Evolutionary conservation across 2,797 vertebrate genomes (phyloP).

Genomic region (Pipistrellus pygmaeus): DNA sequence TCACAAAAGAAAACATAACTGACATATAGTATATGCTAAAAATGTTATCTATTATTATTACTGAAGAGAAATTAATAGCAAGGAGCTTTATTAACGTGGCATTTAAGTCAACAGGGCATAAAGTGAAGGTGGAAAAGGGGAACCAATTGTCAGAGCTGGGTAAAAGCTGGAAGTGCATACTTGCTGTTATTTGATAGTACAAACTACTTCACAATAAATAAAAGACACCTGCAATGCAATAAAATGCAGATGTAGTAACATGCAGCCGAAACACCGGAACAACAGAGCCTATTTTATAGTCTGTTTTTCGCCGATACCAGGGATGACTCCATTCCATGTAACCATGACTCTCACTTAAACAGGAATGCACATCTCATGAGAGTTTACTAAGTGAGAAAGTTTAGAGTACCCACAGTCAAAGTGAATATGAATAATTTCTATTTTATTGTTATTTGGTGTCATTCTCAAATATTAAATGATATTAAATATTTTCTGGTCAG

Average conservation of each 20-base stretch:
- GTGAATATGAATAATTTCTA: slow-evolving; percentile 61
- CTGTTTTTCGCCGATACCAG: neutral
- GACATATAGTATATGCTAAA: neutral
- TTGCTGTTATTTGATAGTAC: slow-evolving; percentile 14
- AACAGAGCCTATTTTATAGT: slow-evolving; percentile 17
- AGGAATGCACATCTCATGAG: slow-evolving; percentile 20
- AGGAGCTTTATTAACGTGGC: neutral
- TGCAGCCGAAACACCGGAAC: neutral
- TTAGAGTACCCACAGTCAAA: slow-evolving; percentile 45
- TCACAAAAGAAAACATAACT: neutral
- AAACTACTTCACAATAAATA: slow-evolving; percentile 30
- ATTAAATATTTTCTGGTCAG: slow-evolving; percentile 41
- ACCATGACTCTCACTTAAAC: slow-evolving; percentile 52
- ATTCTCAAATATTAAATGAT: slow-evolving; percentile 51
- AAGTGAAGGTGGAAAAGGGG: neutral
- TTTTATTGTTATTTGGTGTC: slow-evolving; percentile 62
- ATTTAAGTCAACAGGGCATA: neutral
- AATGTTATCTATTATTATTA: neutral
- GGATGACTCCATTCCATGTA: slow-evolving; percentile 24
- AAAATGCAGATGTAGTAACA: slow-evolving; percentile 42
- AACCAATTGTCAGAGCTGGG: neutral
- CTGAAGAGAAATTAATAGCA: neutral
- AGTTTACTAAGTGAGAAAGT: slow-evolving; percentile 23
- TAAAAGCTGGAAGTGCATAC: neutral
- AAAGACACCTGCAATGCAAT: slow-evolving; percentile 41